Evolutionary conservation across 2,113 vertebrate species (phyloP).

Genomic region (Nothoprocta pentlandii): DNA sequence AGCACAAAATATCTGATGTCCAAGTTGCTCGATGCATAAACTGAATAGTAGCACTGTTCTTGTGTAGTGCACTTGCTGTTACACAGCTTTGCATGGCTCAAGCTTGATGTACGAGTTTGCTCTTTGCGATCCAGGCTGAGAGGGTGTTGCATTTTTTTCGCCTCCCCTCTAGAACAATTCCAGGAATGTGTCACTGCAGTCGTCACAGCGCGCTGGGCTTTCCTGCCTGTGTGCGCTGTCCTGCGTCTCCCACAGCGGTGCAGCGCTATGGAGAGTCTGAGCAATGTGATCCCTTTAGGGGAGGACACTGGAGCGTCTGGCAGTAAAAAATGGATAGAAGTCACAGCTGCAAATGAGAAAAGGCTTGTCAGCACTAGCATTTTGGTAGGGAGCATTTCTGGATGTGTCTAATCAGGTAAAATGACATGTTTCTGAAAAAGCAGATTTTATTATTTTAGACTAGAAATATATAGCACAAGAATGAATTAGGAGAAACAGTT

Average conservation of each 20-base stretch:
- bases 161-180: neutral
- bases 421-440: neutral
- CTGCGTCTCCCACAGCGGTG: neutral
- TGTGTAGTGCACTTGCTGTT: rapidly evolving
- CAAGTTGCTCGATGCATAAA: rapidly evolving
- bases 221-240: neutral
- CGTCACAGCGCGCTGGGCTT: neutral
- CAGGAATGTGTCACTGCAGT: constrained; percentile 7
- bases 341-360: neutral
- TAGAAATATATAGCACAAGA: neutral
- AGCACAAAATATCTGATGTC: neutral
- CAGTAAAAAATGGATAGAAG: neutral
- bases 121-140: rapidly evolving
- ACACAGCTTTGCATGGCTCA: neutral
- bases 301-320: neutral
- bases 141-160: neutral
- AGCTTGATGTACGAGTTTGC: rapidly evolving
- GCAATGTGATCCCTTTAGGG: rapidly evolving
- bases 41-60: rapidly evolving
- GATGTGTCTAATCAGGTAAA: neutral
- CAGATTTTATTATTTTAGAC: neutral
- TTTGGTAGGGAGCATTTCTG: neutral
- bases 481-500: neutral
- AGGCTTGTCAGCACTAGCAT: neutral
- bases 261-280: neutral